These are phyloP conservation scores for Boleophthalmus pectinirostris DNA, from an alignment of 2,113 vertebrate genomes.

Conservation along the genomic window DNA sequence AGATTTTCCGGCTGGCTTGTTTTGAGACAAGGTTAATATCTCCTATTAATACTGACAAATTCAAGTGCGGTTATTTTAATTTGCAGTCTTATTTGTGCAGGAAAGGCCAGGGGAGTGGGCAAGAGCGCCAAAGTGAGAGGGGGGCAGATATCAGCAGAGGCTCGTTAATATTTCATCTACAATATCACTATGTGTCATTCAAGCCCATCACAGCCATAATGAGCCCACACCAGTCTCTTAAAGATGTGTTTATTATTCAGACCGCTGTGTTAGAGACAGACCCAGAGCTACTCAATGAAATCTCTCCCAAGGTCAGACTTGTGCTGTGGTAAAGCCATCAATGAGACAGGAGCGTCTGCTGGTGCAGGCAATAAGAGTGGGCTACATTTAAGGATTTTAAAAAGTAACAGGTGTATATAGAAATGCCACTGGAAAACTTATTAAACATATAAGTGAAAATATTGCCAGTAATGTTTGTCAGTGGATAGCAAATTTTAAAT, in stretches of 20 bases:
- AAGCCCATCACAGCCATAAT: constrained; percentile 49
- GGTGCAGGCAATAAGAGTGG: not conserved
- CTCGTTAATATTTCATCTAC: constrained; percentile 68
- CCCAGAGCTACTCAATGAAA: constrained; percentile 47
- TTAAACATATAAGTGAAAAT: not conserved
- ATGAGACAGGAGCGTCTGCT: not conserved
- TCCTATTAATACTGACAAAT: constrained; percentile 52
- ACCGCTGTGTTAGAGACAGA: constrained; percentile 19
- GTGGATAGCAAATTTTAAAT: not conserved
- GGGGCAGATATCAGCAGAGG: constrained; percentile 28
- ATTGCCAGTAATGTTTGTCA: not conserved
- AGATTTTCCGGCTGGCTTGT: constrained; percentile 21
- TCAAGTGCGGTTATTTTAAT: constrained; percentile 36
- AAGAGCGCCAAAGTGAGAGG: constrained; percentile 24
- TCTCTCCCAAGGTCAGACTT: constrained; percentile 59
- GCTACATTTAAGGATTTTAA: not conserved
- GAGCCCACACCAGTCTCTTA: constrained; percentile 53
- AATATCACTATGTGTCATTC: constrained; percentile 63
- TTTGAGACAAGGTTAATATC: constrained; percentile 45
- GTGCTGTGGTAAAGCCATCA: constrained; percentile 17
- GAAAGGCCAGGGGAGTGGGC: constrained; percentile 32
- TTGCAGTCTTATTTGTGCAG: constrained; percentile 33
- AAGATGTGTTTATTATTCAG: constrained; percentile 64
- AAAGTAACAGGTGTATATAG: not conserved
- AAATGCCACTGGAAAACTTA: not conserved